Base-by-base conservation (phyloP, 1,140 invertebrate species). In the Charaxes varanes region DNA sequence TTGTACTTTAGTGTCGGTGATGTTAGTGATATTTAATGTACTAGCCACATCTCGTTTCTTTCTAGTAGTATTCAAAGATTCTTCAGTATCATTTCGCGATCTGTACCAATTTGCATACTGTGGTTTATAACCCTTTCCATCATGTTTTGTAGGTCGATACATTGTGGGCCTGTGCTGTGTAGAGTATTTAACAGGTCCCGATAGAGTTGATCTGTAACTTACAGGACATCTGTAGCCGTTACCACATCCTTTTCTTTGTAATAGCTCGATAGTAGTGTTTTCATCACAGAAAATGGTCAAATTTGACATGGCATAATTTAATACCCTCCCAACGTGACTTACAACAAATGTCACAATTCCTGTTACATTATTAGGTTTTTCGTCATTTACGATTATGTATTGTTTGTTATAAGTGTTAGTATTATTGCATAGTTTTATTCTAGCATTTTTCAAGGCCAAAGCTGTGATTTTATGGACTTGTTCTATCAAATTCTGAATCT, bases 121-220 rank as follows among this genome's bases (percentile, higher is more conserved):
- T 1, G 14, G 27, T 4, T 27, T 42, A 1, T 11, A 26, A 1
- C 13, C 26, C 21, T 22, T 38, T 0, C 58, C 59, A 0, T 45
- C 41, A 14, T 66, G 49, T 22, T 58, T 68, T 0, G 74, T 79
- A 0, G 61, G 67, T 11, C 50, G 45, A 7, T 8, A 21, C 2
- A 51, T 38, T 4, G 36, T 4, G 2, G 71, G 74, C 27, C 66
- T 54, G 11, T 80, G 68, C 8, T 77, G 56, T 0, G 74, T 79
- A 0, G 52, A 62, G 48, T 65, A 45, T 11, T 14, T 48, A 0
- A 68, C 51, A 5, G 6, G 1, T 0, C 65, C 65, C 0, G 43
- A 41, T 49, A 62, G 65, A 0, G 76, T 76, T 0, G 72, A 69
- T 21, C 31, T 58, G 22, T 50, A 60, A 3, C 11, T 28, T 1